phyloP scores from a whole-genome alignment of 2,888 invertebrate genomes.

The Furcula furcula region DNA sequence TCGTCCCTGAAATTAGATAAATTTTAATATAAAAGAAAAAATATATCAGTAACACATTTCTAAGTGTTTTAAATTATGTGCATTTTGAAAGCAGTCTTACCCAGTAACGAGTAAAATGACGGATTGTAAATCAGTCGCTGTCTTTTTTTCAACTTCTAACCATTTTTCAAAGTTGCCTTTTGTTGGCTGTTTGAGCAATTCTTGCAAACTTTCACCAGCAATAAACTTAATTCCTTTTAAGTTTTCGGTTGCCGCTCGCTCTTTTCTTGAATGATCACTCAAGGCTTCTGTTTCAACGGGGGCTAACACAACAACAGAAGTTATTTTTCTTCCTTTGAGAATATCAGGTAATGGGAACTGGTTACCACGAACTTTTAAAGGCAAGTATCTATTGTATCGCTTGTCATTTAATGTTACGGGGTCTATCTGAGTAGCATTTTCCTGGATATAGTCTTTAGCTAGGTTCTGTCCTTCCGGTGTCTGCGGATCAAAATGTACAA shows the following conservation, averaged over 20 bases:
- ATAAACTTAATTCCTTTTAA: conserved; percentile 87
- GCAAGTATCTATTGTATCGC: conserved; percentile 91
- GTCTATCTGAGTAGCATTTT: conserved; percentile 87
- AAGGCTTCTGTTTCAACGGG: conserved; percentile 88
- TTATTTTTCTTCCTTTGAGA: conserved; percentile 88
- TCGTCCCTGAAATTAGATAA: conserved; percentile 57
- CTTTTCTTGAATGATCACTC: conserved; percentile 69
- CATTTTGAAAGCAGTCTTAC: conserved; percentile 73
- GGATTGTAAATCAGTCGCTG: conserved; percentile 88
- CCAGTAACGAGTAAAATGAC: conserved; percentile 91
- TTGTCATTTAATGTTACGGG: conserved; percentile 88
- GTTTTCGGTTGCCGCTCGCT: conserved; percentile 78
- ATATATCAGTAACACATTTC: neutral
- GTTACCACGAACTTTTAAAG: conserved; percentile 91
- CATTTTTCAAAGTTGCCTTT: conserved; percentile 90
- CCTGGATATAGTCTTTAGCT: conserved; percentile 86
- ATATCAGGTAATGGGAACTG: conserved; percentile 92
- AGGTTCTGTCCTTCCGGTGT: conserved; percentile 87
- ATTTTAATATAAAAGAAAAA: neutral
- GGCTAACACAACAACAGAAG: conserved; percentile 92
- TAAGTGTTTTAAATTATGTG: neutral
- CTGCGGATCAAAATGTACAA: conserved; percentile 90
- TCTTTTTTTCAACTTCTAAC: conserved; percentile 89
- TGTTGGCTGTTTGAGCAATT: conserved; percentile 87
- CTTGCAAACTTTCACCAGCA: conserved; percentile 88